Evolutionary conservation across 2,113 vertebrate species (phyloP).

Genomic region (Dasyurus viverrinus): DNA sequence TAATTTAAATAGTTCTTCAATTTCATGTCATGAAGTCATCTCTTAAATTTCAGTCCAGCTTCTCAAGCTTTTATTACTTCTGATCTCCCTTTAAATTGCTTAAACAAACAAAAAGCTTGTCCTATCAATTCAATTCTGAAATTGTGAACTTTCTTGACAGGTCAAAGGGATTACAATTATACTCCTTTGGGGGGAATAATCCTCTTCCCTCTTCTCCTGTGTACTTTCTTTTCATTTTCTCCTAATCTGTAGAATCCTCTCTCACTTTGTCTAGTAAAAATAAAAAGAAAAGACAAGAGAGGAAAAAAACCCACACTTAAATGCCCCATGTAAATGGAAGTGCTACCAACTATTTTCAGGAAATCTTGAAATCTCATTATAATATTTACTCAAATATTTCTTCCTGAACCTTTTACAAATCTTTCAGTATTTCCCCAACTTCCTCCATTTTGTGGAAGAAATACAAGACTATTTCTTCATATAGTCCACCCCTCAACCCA

Average conservation of each 20-base stretch:
- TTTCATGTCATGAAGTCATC: not conserved
- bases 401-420: not conserved
- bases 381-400: not conserved
- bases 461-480: not conserved
- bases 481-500: not conserved
- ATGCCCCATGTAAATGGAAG: not conserved
- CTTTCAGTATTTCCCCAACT: not conserved
- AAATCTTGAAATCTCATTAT: not conserved
- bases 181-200: not conserved
- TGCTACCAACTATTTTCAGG: not conserved
- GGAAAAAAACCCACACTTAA: not conserved
- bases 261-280: not conserved
- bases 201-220: not conserved
- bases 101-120: not conserved
- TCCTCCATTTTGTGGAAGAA: not conserved
- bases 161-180: not conserved
- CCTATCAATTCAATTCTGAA: not conserved
- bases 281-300: not conserved
- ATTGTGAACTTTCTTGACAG: not conserved
- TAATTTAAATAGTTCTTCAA: not conserved
- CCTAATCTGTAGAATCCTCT: not conserved
- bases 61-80: fast-evolving
- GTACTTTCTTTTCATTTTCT: not conserved
- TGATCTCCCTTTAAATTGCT: not conserved
- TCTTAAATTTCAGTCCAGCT: not conserved